phyloP scores from a whole-genome alignment of 2,113 vertebrate species.

The Aviceda subcristata region DNA sequence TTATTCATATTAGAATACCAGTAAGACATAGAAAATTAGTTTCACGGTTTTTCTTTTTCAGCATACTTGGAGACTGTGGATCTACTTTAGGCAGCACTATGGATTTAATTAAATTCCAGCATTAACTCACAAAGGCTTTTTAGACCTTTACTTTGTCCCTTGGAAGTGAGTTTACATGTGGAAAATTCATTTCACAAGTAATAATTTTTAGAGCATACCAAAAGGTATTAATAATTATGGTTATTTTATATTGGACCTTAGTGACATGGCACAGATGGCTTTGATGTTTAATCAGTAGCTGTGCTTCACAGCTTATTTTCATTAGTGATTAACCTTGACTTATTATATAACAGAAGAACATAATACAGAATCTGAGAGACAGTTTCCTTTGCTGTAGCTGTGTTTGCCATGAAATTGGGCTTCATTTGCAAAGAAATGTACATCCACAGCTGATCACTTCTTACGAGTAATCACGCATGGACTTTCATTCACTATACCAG shows the following conservation, averaged over 20 bases:
- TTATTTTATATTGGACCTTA: constrained; percentile 2
- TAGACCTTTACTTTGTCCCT: constrained; percentile 8
- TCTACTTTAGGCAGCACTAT: neutral
- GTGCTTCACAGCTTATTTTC: neutral
- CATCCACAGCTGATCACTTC: neutral
- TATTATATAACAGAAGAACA: neutral
- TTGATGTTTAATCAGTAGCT: constrained; percentile 11
- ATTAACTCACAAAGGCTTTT: neutral
- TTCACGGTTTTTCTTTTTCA: neutral
- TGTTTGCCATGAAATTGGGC: neutral
- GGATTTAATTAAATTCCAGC: constrained; percentile 7
- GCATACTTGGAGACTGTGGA: neutral
- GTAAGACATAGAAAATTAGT: constrained; percentile 3
- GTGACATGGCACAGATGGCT: neutral
- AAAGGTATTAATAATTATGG: constrained; percentile 32
- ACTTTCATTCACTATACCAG: neutral
- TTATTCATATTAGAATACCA: neutral
- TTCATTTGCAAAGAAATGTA: neutral
- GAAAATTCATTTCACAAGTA: constrained; percentile 10
- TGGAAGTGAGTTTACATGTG: neutral
- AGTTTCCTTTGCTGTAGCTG: neutral
- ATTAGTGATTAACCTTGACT: constrained; percentile 32
- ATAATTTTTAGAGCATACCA: constrained; percentile 6
- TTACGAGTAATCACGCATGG: neutral
- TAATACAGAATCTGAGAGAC: neutral